Evolutionary conservation across 2,113 vertebrate genomes (phyloP), one percentile per base, ranked within the genome.

Genomic region (Takifugu bimaculatus): DNA sequence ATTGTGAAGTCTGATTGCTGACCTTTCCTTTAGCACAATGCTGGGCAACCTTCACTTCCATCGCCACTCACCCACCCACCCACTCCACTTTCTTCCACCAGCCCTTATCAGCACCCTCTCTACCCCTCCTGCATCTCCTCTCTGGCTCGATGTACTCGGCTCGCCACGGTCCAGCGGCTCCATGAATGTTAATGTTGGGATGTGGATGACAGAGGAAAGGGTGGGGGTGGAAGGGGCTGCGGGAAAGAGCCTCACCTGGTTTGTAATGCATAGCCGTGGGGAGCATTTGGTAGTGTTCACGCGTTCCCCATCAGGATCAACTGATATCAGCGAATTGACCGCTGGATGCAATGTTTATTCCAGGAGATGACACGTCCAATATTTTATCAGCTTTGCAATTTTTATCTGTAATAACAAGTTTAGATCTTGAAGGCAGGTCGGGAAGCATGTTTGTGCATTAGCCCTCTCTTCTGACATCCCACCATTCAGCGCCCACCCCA

Each of bases 141-240:
- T 61, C 57, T 72, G 76, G 85, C 78, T 87, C 61, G 60, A 79
- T 66, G 77, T 74, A 63, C 54, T 52, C 54, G 63, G 65, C 79
- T 76, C 55, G 84, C 84, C 83, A 90, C 80, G 86, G 86, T 88
- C 77, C 88, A 85, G 70, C 86, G 84, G 75, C 80, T 87, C 87
- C 79, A 91, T 91, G 90, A 91, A 91, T 91, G 86, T 88, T 90
- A 90, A 91, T 91, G 82, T 72, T 11, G 47, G 64, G 70, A 29
- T 0, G 35, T 57, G 13, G 52, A 15, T 44, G 63, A 60, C 66
- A 42, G 20, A 13, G 7, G 64, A 63, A 64, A 42, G 20, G 10
- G 11, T 48, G 53, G 2, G 44, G 25, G 25, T 4, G 50, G 28
- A 49, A 15, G 25, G 13, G 64, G 50, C 39, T 45, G 60, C 32